Percentiles rank a stretch among this genome's conserved stretches.
Conservation (phyloP, 2,113 vertebrate species). For the Phyllostomus discolor region DNA sequence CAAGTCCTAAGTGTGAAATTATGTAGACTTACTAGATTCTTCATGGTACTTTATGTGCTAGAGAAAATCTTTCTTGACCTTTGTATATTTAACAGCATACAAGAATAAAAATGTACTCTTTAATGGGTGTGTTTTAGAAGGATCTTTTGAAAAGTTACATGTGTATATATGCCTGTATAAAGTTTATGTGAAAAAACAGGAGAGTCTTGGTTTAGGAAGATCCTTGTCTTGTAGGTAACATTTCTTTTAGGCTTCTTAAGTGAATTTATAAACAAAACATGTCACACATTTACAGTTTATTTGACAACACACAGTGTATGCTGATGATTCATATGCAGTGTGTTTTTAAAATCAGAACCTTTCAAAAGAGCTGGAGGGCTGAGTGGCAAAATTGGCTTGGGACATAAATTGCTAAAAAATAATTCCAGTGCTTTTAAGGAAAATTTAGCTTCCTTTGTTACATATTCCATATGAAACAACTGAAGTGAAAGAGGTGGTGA, state of each 20-base stretch:
- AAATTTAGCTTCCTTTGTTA: not conserved
- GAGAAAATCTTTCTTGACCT: not conserved
- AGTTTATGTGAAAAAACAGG: not conserved
- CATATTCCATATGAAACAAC: not conserved
- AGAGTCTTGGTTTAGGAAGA: not conserved
- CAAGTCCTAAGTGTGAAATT: not conserved
- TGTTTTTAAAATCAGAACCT: slow-evolving; percentile 27
- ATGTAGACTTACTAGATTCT: not conserved
- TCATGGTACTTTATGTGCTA: not conserved
- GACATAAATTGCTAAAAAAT: not conserved
- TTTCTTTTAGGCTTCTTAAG: slow-evolving; percentile 24
- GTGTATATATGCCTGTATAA: not conserved
- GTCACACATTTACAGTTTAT: slow-evolving; percentile 6
- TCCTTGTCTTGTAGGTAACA: not conserved
- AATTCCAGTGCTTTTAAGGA: not conserved
- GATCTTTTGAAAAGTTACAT: not conserved
- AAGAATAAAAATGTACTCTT: not conserved
- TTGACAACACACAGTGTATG: not conserved
- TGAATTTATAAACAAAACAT: slow-evolving; percentile 59
- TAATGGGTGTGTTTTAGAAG: not conserved
- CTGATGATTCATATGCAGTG: not conserved
- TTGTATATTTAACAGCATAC: not conserved
- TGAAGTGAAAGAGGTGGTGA: not conserved
- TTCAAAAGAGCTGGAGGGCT: not conserved
- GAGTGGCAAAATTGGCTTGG: not conserved